These are phyloP conservation scores for Salarias fasciatus DNA, from an alignment of 2,797 vertebrate genomes.

Conservation along the genomic window DNA sequence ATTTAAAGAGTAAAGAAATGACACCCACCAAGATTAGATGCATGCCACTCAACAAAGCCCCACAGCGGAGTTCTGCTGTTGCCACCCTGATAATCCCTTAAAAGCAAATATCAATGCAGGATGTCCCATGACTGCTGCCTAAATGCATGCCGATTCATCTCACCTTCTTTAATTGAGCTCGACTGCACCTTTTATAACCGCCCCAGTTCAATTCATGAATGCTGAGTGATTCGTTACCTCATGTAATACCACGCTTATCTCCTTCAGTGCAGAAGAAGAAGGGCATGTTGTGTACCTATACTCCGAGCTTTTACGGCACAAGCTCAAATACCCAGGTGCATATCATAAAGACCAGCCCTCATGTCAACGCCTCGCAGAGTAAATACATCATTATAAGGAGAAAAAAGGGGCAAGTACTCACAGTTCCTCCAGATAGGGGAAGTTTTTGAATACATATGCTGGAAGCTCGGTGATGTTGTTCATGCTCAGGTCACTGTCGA, in stretches of 20 bases:
- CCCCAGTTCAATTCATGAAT: slow-evolving; percentile 44
- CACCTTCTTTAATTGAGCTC: slow-evolving; percentile 58
- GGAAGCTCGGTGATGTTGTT: slow-evolving; percentile 98
- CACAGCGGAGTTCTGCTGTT: slow-evolving; percentile 50
- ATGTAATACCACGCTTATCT: slow-evolving; percentile 42
- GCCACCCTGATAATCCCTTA: slow-evolving; percentile 67
- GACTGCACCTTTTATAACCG: slow-evolving; percentile 50
- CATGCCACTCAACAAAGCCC: slow-evolving; percentile 57
- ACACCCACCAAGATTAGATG: slow-evolving; percentile 73
- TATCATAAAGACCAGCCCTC: slow-evolving; percentile 50
- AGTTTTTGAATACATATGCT: slow-evolving; percentile 93
- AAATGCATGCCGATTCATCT: slow-evolving; percentile 51
- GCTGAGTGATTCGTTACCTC: slow-evolving; percentile 58
- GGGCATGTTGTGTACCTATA: slow-evolving; percentile 35
- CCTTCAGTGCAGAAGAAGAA: slow-evolving; percentile 30
- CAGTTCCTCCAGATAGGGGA: slow-evolving; percentile 96
- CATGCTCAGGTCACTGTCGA: slow-evolving; percentile 96
- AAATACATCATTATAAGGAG: slow-evolving; percentile 57
- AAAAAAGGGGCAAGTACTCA: slow-evolving; percentile 83
- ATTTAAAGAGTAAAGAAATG: slow-evolving; percentile 74
- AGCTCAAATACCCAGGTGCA: slow-evolving; percentile 62
- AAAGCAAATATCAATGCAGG: slow-evolving; percentile 65
- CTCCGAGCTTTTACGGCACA: slow-evolving; percentile 41
- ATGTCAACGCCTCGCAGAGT: slow-evolving; percentile 60
- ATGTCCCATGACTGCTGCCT: slow-evolving; percentile 54